A percentile compares a stretch with the other conserved stretches of the same genome.
Evolutionary conservation across 2,888 invertebrate genomes (phyloP).

Genomic region (Hylaea fasciaria): DNA sequence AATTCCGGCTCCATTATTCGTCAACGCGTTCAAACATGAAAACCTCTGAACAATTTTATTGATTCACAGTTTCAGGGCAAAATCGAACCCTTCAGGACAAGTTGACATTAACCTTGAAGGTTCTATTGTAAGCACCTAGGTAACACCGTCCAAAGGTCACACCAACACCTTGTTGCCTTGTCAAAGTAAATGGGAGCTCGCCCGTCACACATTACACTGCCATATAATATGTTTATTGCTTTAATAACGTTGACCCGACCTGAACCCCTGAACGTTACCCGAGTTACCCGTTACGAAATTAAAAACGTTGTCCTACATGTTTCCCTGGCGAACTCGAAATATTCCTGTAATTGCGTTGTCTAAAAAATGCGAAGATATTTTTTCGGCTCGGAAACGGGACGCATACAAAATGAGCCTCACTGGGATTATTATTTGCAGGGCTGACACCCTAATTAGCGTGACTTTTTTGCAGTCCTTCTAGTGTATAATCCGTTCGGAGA

Average conservation of each 20-base stretch:
- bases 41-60: not conserved
- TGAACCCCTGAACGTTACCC: slow-evolving; percentile 33
- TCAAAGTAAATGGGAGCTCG: slow-evolving; percentile 27
- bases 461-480: slow-evolving; percentile 65
- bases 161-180: slow-evolving; percentile 25
- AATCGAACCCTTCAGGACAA: not conserved
- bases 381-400: slow-evolving; percentile 67
- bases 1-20: too few relatives aligned
- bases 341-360: slow-evolving; percentile 78
- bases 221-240: slow-evolving; percentile 49
- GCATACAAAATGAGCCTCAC: slow-evolving; percentile 76
- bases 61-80: not conserved
- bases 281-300: slow-evolving; percentile 50
- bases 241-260: slow-evolving; percentile 45
- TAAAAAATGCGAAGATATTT: slow-evolving; percentile 74
- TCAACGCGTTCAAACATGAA: not conserved
- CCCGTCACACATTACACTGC: slow-evolving; percentile 39
- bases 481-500: slow-evolving; percentile 50
- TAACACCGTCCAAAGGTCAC: slow-evolving; percentile 18
- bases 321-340: slow-evolving; percentile 63
- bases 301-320: slow-evolving; percentile 62
- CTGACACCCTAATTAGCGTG: slow-evolving; percentile 81
- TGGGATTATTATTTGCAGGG: slow-evolving; percentile 79
- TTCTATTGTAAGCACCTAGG: slow-evolving; percentile 6
- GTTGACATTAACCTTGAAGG: slow-evolving; percentile 5